Base-by-base conservation (phyloP, 1,140 invertebrate species). In the Drosophila suzukii region DNA sequence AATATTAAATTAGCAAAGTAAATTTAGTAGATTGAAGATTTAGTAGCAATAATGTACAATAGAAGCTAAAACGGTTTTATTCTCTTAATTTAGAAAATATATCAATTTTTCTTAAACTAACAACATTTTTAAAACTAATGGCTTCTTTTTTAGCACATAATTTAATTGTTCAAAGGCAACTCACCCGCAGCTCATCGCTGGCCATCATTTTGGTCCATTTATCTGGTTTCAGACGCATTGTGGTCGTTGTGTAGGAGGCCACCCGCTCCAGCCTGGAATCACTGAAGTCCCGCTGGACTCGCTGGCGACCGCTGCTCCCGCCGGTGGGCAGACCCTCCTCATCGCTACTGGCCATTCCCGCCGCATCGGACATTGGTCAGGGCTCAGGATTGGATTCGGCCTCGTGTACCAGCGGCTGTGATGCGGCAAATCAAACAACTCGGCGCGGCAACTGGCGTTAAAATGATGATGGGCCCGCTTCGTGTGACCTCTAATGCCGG, bases 121-220 rank as follows among this genome's bases (percentile, higher is more conserved):
- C 20, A 20, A 20, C 20, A 34, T 34, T 34, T 34, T 34, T 8
- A 8, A 34, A 20, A 20, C 20, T 20, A 20, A 20, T 20, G 20
- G 20, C n/a, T n/a, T n/a, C n/a, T n/a, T n/a, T n/a, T n/a, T n/a
- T n/a, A n/a, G n/a, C n/a, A n/a, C n/a, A n/a, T n/a, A n/a, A n/a
- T n/a, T n/a, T n/a, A n/a, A n/a, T n/a, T n/a, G n/a, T n/a, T n/a
- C n/a, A n/a, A n/a, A 12, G 10, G 4, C n/a, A 49, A 79, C 84
- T 83, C 57, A 92, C 91, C 58, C 88, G 86, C 58, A 89, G 73
- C 47, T 86, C 96, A 39, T 96, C 95, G 24, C 93, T 93, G 61
- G 93, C 93, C 79, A 96, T 94, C 94, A 97, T 95, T 92, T 96
- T 96, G 44, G 92, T 91, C 95, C 96, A 97, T 93, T 95, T 96